These are phyloP conservation scores for Microcebus jonahi DNA, from an alignment of 2,113 vertebrate genomes.

Conservation along the genomic window DNA sequence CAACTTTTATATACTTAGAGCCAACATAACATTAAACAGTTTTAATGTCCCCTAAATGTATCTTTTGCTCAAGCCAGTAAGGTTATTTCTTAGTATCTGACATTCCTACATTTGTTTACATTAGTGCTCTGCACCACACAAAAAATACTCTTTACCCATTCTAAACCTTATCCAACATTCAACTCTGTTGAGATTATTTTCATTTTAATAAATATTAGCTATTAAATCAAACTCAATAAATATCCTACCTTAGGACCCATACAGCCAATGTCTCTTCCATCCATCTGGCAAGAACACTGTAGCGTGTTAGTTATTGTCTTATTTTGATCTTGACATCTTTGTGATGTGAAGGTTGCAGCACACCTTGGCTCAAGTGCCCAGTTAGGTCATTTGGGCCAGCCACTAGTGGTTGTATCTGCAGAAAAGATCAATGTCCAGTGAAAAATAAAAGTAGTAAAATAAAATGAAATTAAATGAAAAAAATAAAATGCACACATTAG, in stretches of 20 bases:
- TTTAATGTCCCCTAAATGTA: background rate
- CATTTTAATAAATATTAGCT: background rate
- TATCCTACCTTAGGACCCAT: background rate
- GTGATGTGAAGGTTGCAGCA: background rate
- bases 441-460: background rate
- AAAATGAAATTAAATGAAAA: background rate
- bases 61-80: background rate
- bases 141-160: background rate
- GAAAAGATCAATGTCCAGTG: background rate
- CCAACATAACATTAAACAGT: background rate
- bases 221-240: background rate
- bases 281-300: background rate
- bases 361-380: background rate
- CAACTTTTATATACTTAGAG: background rate
- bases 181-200: background rate
- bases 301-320: background rate
- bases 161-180: background rate
- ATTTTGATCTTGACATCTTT: background rate
- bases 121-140: too few relatives aligned
- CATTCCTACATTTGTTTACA: background rate
- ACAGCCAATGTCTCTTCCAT: background rate
- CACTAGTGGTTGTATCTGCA: background rate
- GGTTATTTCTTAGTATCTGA: background rate
- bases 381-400: background rate
- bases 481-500: background rate